Conservation (phyloP, 2,797 vertebrate genomes). For the Prunella strophiata region DNA sequence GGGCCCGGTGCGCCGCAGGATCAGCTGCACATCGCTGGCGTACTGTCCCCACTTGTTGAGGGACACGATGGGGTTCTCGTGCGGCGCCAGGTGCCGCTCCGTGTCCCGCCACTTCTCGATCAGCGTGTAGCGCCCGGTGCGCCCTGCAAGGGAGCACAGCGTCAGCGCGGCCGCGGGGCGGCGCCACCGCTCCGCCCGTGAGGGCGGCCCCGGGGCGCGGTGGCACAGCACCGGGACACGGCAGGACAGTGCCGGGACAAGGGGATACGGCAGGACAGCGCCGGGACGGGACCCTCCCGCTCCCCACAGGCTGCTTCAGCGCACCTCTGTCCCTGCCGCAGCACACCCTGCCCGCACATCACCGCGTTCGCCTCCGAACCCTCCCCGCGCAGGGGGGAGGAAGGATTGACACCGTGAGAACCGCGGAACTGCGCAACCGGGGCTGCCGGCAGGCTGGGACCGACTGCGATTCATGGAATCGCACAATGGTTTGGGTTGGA, state of each 20-base stretch:
- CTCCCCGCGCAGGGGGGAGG: not conserved
- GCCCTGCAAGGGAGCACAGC: slow-evolving; percentile 77
- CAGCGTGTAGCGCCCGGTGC: slow-evolving; percentile 94
- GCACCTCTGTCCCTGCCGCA: not conserved
- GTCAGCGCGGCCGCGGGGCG: slow-evolving; percentile 5
- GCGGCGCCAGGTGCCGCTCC: slow-evolving; percentile 91
- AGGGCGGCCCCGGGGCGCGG: not conserved
- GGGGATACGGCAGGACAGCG: no score
- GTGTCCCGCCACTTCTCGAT: slow-evolving; percentile 98
- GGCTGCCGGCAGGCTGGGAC: not conserved
- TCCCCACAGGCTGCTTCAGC: not conserved
- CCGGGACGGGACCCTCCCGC: not conserved
- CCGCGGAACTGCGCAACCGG: no score
- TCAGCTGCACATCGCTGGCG: slow-evolving; percentile 94
- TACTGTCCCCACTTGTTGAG: slow-evolving; percentile 99
- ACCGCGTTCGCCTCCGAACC: not conserved
- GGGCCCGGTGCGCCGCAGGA: slow-evolving; percentile 93
- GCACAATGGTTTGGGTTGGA: not conserved
- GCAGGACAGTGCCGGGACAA: no score
- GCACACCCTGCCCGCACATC: not conserved
- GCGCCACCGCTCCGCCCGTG: not conserved
- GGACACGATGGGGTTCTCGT: slow-evolving; percentile 93
- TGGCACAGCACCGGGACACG: no score
- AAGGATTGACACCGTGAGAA: not conserved
- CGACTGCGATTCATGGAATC: not conserved